Evolutionary conservation across 2,113 vertebrate genomes (phyloP).

Genomic region (Phaethon lepturus): DNA sequence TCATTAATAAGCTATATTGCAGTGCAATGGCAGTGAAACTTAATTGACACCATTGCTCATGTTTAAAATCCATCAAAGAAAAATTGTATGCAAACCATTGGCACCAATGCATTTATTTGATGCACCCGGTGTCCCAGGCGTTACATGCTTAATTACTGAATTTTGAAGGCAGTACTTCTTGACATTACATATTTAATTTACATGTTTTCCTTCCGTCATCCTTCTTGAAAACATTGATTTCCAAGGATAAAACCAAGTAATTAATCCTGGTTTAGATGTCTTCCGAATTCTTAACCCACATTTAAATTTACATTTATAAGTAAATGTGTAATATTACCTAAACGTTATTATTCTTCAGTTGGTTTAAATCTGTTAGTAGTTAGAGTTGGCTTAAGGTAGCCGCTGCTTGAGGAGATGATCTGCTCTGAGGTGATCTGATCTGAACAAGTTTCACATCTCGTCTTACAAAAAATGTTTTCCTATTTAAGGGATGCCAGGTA

Average conservation of each 20-base stretch:
- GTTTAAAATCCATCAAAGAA: background rate
- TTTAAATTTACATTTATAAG: background rate
- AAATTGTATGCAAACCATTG: background rate
- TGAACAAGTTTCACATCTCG: background rate
- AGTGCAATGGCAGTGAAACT: background rate
- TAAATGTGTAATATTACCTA: background rate
- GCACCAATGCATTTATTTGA: background rate
- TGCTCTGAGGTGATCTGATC: background rate
- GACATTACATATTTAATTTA: background rate
- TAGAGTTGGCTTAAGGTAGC: background rate
- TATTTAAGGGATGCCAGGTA: background rate
- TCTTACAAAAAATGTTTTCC: background rate
- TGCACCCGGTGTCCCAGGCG: rapidly evolving
- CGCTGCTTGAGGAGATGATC: background rate
- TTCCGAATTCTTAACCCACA: background rate
- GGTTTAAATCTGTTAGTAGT: background rate
- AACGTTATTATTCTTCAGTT: background rate
- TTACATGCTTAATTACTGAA: background rate
- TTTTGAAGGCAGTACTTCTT: background rate
- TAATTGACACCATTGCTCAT: background rate
- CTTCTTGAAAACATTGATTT: background rate
- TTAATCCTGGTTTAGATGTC: background rate
- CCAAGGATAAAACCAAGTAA: background rate
- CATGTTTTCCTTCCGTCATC: background rate
- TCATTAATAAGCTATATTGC: background rate